Conservation (phyloP, 2,888 invertebrate genomes). For the Mactromeris polynyma region DNA sequence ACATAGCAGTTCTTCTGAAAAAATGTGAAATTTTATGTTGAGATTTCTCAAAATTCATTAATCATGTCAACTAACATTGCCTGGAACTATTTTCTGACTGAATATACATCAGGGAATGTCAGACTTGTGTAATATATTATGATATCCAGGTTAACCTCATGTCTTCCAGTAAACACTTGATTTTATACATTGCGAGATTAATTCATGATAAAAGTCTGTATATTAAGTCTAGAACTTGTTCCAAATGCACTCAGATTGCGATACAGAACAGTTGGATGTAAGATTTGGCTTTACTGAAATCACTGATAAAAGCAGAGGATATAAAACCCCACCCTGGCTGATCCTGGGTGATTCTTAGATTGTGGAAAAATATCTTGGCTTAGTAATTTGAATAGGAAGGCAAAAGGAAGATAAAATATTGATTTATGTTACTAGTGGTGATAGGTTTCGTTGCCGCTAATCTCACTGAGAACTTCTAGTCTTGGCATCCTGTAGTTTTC, state of each 20-base stretch:
- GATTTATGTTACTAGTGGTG: not conserved
- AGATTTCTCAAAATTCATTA: not conserved
- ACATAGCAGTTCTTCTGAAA: not conserved
- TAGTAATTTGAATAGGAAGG: constrained; percentile 1
- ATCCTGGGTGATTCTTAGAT: constrained; percentile 7
- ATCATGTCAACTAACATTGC: not conserved
- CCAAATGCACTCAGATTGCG: not conserved
- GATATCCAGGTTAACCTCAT: not conserved
- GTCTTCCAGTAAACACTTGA: not conserved
- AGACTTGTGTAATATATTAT: not conserved
- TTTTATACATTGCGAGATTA: not conserved
- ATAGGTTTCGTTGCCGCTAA: not conserved
- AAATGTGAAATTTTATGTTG: not conserved
- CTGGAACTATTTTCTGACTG: not conserved
- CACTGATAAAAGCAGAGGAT: not conserved
- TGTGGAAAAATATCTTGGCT: constrained; percentile 17
- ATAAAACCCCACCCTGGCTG: constrained; percentile 27
- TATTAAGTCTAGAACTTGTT: not conserved
- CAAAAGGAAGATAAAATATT: not conserved
- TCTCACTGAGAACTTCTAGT: not conserved
- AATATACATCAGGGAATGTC: not conserved
- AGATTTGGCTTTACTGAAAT: not conserved
- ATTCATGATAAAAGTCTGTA: not conserved
- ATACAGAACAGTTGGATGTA: not conserved
- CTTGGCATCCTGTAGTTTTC: not conserved